phyloP scores from a whole-genome alignment of 1,140 invertebrate genomes.

The Cotesia vestalis region DNA sequence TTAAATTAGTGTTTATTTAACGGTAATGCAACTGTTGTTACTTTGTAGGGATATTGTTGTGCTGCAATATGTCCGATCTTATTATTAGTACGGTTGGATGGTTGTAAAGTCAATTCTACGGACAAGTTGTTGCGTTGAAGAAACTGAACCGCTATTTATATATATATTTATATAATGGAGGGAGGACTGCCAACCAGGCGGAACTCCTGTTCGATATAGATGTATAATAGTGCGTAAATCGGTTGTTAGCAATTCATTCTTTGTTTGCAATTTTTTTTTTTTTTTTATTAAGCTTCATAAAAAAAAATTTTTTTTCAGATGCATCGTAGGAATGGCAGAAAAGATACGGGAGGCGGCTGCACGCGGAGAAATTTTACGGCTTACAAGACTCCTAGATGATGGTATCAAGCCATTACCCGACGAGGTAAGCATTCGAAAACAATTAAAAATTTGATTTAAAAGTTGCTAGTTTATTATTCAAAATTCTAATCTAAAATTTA shows the following conservation, averaged over 20 bases:
- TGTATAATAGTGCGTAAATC: slow-evolving; percentile 1
- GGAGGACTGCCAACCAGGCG: neutral
- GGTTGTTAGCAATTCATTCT: neutral
- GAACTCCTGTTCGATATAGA: neutral
- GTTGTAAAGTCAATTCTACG: too few species aligned
- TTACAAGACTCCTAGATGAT: slow-evolving; percentile 52
- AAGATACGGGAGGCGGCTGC: slow-evolving; percentile 57
- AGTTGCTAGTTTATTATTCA: neutral
- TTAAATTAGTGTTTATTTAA: too few species aligned
- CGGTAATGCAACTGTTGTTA: too few species aligned
- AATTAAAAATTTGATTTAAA: too few species aligned
- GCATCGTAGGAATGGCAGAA: slow-evolving; percentile 59
- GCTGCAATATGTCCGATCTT: too few species aligned
- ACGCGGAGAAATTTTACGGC: slow-evolving; percentile 52
- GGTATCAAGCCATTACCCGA: slow-evolving; percentile 53
- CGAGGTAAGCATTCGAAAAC: slow-evolving; percentile 47
- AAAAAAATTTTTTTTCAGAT: slow-evolving; percentile 45
- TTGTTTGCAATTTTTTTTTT: slow-evolving; percentile 34
- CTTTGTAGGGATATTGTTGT: too few species aligned
- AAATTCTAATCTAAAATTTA: slow-evolving; percentile 7
- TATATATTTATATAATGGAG: neutral
- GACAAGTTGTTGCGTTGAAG: too few species aligned
- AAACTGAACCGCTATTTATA: neutral
- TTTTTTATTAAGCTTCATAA: slow-evolving; percentile 32
- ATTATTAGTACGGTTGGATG: too few species aligned